phyloP scores from a whole-genome alignment of 2,113 vertebrate species.

The Mola mola region DNA sequence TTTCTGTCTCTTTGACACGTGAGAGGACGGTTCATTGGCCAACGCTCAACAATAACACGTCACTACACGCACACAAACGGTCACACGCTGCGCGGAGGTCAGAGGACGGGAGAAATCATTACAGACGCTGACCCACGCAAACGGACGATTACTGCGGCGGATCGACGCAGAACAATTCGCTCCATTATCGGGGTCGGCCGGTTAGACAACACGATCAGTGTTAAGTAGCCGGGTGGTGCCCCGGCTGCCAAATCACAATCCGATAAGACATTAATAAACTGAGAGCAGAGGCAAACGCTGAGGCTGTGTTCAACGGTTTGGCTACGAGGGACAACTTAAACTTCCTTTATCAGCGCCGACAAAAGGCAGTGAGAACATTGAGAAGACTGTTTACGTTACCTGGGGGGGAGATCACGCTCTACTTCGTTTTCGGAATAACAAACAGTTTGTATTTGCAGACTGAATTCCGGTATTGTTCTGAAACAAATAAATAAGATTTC shows the following conservation, averaged over 20 bases:
- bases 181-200: conserved; percentile 48
- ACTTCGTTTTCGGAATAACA: not conserved
- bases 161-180: conserved; percentile 54
- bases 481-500: not conserved
- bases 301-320: no score
- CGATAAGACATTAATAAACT: not conserved
- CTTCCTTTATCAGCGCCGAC: not conserved
- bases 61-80: conserved; percentile 46
- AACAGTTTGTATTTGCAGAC: not conserved
- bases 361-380: not conserved
- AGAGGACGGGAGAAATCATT: conserved; percentile 64
- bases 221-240: conserved; percentile 12
- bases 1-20: no score
- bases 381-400: not conserved
- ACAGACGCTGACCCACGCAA: conserved; percentile 71
- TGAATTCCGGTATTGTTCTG: not conserved
- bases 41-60: conserved; percentile 81
- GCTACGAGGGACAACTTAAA: not conserved
- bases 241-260: not conserved
- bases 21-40: conserved; percentile 83
- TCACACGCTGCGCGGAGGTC: conserved; percentile 74
- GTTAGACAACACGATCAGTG: conserved; percentile 18
- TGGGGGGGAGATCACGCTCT: not conserved
- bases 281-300: no score
- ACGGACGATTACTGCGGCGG: conserved; percentile 62